phyloP scores from a whole-genome alignment of 1,140 invertebrate genomes.

The Penaeus indicus region DNA sequence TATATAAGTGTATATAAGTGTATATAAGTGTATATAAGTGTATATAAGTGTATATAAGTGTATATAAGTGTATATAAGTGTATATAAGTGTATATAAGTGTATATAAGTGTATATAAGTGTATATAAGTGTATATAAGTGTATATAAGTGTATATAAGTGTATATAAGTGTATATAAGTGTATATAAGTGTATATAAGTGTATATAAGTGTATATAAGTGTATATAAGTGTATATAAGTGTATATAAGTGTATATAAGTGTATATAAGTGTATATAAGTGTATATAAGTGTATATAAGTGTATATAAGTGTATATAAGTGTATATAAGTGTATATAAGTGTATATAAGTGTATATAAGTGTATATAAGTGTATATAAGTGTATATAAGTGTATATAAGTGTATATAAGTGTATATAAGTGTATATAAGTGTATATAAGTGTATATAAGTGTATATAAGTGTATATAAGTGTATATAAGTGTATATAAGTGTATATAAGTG shows the following conservation, averaged over 20 bases:
- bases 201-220: slow-evolving; percentile 57
- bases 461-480: background rate
- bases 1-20: no score
- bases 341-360: slow-evolving; percentile 36
- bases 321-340: slow-evolving; percentile 37
- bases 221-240: slow-evolving; percentile 54
- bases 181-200: slow-evolving; percentile 50
- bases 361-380: slow-evolving; percentile 38
- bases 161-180: slow-evolving; percentile 44
- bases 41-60: no score
- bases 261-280: no score
- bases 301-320: no score
- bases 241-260: slow-evolving; percentile 50
- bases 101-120: no score
- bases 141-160: slow-evolving; percentile 31
- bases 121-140: no score
- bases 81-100: no score
- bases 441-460: slow-evolving; percentile 11
- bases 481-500: background rate
- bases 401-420: slow-evolving; percentile 17
- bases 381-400: slow-evolving; percentile 35
- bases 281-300: no score
- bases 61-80: no score
- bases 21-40: no score
- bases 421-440: slow-evolving; percentile 16